Percentiles rank a stretch among this genome's conserved stretches.
Conservation (phyloP, 2,888 invertebrate genomes). For the Euclidia mi region DNA sequence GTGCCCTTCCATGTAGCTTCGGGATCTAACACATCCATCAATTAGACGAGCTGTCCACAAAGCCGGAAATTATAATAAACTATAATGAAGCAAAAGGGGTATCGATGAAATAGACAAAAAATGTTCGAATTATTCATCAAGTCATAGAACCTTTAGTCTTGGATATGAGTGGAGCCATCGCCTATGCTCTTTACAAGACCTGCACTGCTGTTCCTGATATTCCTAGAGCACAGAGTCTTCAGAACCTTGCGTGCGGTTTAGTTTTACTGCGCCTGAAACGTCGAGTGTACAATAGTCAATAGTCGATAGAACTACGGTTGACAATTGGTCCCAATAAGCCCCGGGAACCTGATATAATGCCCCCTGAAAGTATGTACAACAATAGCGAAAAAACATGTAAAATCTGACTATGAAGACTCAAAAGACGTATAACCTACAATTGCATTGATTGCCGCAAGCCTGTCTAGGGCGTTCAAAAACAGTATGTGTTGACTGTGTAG, state of each 20-base stretch:
- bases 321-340: neutral
- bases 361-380: no score
- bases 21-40: no score
- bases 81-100: slow-evolving; percentile 3
- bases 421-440: no score
- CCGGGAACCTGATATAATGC: no score
- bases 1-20: no score
- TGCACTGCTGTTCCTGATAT: no score
- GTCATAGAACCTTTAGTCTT: neutral
- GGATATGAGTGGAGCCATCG: neutral
- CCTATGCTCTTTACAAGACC: neutral
- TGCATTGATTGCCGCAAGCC: no score
- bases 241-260: neutral
- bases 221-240: neutral
- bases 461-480: no score
- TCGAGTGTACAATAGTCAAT: neutral
- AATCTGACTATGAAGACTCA: no score
- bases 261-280: neutral
- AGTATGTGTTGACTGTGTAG: no score
- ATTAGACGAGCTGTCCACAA: no score
- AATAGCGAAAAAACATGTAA: no score
- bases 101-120: neutral
- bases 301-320: neutral
- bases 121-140: slow-evolving; percentile 2
- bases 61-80: neutral